Percentiles rank a stretch among this genome's conserved stretches.
These are phyloP conservation scores for Drosophila mayri DNA, from an alignment of 1,140 invertebrate species.

Conservation along the genomic window DNA sequence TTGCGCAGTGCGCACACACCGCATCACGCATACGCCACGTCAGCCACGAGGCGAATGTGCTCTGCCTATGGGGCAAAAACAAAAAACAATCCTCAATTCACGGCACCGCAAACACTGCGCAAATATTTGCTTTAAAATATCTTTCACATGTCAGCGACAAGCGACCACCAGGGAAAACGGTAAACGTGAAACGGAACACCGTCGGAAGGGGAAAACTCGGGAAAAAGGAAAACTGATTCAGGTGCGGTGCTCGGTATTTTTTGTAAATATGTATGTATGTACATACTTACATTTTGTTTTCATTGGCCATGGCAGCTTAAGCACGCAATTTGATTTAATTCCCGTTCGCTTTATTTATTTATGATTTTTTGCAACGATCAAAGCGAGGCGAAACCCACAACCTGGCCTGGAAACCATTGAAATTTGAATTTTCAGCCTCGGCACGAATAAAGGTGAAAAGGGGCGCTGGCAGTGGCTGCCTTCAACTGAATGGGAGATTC, in stretches of 20 bases:
- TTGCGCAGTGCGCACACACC: background rate
- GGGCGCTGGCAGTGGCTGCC: slow-evolving; percentile 13
- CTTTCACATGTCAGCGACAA: slow-evolving; percentile 68
- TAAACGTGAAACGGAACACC: slow-evolving; percentile 11
- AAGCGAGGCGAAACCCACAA: slow-evolving; percentile 44
- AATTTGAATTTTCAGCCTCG: slow-evolving; percentile 38
- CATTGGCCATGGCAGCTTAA: slow-evolving; percentile 48
- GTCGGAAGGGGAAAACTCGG: slow-evolving; percentile 2
- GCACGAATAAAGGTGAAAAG: background rate
- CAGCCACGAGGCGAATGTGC: slow-evolving; percentile 26
- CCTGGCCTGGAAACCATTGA: slow-evolving; percentile 30
- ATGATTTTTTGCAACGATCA: slow-evolving; percentile 49
- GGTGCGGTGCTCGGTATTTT: slow-evolving; percentile 43
- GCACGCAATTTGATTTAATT: slow-evolving; percentile 69
- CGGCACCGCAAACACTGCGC: slow-evolving; percentile 49
- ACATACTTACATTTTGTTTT: slow-evolving; percentile 7
- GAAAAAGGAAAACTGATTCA: slow-evolving; percentile 44
- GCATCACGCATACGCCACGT: slow-evolving; percentile 56
- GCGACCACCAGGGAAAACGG: slow-evolving; percentile 46
- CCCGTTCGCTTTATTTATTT: slow-evolving; percentile 64
- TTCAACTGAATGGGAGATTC: background rate
- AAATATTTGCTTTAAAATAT: slow-evolving; percentile 73
- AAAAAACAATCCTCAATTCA: slow-evolving; percentile 44
- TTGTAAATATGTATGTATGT: slow-evolving; percentile 35
- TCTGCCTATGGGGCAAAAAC: slow-evolving; percentile 33